Base-by-base conservation (phyloP, 2,113 vertebrate species). In the Pomatostomus ruficeps region DNA sequence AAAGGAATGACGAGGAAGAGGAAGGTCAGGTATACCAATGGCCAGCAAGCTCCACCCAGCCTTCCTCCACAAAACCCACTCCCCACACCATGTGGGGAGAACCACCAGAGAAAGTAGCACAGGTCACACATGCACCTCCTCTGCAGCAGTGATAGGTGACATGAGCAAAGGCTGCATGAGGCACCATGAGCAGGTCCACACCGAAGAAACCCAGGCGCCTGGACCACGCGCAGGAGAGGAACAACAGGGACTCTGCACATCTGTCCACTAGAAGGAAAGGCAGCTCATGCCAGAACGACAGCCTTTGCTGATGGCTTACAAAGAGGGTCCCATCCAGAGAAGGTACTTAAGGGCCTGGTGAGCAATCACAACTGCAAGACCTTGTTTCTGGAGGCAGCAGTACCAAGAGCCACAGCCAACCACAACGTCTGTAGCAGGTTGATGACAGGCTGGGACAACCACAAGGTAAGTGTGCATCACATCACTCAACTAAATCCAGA, bases 1-100 rank as follows among this genome's bases (percentile, higher is more conserved):
- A 48, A 85, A 81, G 48, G 10, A 65, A 38, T 1, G 0, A 45
- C 28, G 17, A 77, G 7, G 38, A 89, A 72, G 61, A 67, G 12
- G n/a, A 72, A 55, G 40, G 25, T 26, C 10, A 3, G 14, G 16
- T 19, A 36, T 4, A 45, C 20, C 40, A 49, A 33, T 0, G 5
- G 24, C 43, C n/a, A 57, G 46, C 28, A 89, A 73, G 14, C 19
- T 68, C 23, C 36, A 40, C 36, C 13, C 36, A 48, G 31, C 29
- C 43, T 38, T 22, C 25, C 10, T 19, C 10, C 20, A 13, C 5
- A 51, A 67, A 62, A 20, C 4, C 19, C 36, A 24, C n/a, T 61
- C 18, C 19, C 4, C 12, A 71, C 3, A 3, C 24, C 48, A 36
- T 0, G 7, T 0, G 0, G 33, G 9, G 31, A 11, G 36, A 81